A percentile compares a stretch with the other conserved stretches of the same genome.
phyloP scores from a whole-genome alignment of 2,888 invertebrate genomes.

The Phaedon cochleariae region DNA sequence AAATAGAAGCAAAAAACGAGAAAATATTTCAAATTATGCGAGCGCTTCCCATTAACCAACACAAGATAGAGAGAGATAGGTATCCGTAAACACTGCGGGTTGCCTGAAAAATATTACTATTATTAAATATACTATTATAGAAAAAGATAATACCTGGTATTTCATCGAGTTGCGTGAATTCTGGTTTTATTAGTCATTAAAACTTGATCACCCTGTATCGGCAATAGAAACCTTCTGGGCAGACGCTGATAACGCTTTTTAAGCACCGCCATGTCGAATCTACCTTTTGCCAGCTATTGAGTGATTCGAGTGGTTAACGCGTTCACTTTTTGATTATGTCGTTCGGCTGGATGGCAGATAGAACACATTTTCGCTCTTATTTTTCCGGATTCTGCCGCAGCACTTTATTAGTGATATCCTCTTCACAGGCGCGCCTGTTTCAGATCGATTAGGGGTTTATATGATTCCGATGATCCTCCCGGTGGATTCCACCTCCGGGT shows the following conservation, averaged over 20 bases:
- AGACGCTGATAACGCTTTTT: slow-evolving; percentile 11
- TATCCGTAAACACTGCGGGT: too few relatives aligned
- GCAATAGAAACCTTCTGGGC: background rate
- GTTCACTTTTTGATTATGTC: slow-evolving; percentile 56
- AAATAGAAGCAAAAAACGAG: too few relatives aligned
- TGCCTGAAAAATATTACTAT: too few relatives aligned
- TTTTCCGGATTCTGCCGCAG: slow-evolving; percentile 46
- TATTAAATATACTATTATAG: too few relatives aligned
- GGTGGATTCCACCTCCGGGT: background rate
- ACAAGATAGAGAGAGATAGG: too few relatives aligned
- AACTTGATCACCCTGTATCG: too few relatives aligned
- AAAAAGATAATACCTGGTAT: too few relatives aligned
- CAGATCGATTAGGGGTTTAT: slow-evolving; percentile 52
- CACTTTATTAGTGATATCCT: slow-evolving; percentile 51
- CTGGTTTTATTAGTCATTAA: too few relatives aligned
- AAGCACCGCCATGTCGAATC: slow-evolving; percentile 52
- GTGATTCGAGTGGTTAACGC: slow-evolving; percentile 55
- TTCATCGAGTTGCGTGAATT: too few relatives aligned
- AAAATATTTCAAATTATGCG: too few relatives aligned
- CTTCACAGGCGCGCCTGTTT: slow-evolving; percentile 44
- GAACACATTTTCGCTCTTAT: slow-evolving; percentile 57
- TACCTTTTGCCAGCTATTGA: slow-evolving; percentile 54
- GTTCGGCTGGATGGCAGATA: slow-evolving; percentile 56
- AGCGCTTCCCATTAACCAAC: too few relatives aligned
- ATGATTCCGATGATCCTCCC: slow-evolving; percentile 11